Conservation (phyloP, 2,797 vertebrate species). For the Cyclura pinguis region DNA sequence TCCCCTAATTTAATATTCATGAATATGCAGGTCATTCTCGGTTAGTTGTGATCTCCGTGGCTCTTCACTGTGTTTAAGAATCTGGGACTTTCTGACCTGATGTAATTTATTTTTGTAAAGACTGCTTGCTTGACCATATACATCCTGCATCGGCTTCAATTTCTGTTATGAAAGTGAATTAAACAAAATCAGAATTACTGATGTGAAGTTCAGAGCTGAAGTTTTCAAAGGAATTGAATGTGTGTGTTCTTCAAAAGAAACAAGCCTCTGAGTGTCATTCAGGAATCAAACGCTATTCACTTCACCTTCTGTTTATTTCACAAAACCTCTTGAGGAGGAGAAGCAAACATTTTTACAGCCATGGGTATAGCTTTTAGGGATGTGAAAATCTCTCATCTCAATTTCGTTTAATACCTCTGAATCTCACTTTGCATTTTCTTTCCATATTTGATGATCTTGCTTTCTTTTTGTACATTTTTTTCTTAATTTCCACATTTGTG, state of each 20-base stretch:
- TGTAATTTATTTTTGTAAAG: background rate
- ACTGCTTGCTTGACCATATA: background rate
- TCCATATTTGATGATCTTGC: too few relatives aligned
- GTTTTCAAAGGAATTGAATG: conserved; percentile 18
- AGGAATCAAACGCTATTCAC: conserved; percentile 7
- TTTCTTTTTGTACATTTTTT: too few relatives aligned
- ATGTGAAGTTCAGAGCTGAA: conserved; percentile 25
- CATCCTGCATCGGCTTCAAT: conserved; percentile 10
- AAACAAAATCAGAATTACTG: conserved; percentile 22
- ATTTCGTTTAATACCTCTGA: background rate
- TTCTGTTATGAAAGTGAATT: conserved; percentile 12
- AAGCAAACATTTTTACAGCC: background rate
- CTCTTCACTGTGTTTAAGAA: background rate
- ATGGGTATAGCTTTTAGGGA: background rate
- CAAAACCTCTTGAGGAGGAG: conserved; percentile 2
- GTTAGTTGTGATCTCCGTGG: background rate
- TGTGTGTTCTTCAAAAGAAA: conserved; percentile 19
- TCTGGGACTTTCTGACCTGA: background rate
- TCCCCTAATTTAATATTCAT: background rate
- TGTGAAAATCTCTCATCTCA: background rate
- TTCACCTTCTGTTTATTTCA: background rate
- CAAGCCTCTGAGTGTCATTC: conserved; percentile 18
- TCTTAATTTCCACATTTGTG: too few relatives aligned
- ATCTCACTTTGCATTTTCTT: too few relatives aligned
- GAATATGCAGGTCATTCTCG: background rate